These are phyloP conservation scores for Dorcus hopei DNA, from an alignment of 2,888 invertebrate genomes.

Conservation along the genomic window DNA sequence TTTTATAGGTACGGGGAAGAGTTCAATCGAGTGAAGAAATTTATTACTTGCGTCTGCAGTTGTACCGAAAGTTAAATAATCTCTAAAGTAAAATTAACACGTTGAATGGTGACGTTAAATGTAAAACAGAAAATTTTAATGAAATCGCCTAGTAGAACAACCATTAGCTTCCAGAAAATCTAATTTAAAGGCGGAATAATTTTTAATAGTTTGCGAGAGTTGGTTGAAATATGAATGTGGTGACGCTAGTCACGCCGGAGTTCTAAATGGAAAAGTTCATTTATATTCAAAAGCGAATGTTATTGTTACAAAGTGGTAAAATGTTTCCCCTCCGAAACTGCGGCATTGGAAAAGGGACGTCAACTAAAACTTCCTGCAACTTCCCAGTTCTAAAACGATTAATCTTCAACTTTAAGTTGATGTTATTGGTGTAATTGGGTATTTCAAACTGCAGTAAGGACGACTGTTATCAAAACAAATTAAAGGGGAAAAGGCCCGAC, in stretches of 20 bases:
- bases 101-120: too few species aligned
- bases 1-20: too few species aligned
- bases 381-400: constrained; percentile 20
- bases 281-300: constrained; percentile 20
- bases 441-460: constrained; percentile 9
- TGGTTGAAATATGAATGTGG: background rate
- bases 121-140: too few species aligned
- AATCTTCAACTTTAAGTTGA: constrained; percentile 19
- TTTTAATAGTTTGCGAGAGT: background rate
- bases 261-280: constrained; percentile 15
- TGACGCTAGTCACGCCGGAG: constrained; percentile 8
- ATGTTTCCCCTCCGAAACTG: constrained; percentile 10
- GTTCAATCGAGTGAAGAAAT: too few species aligned
- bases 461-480: background rate
- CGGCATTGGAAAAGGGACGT: constrained; percentile 7
- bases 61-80: too few species aligned
- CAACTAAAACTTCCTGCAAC: constrained; percentile 15
- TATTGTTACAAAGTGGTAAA: constrained; percentile 17
- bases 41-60: too few species aligned
- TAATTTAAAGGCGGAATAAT: background rate
- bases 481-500: background rate
- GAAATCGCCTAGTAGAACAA: too few species aligned
- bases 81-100: too few species aligned
- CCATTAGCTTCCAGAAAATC: background rate
- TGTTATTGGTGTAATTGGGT: constrained; percentile 22